These are phyloP conservation scores for Trichechus manatus DNA, from an alignment of 2,113 vertebrate species.

Conservation along the genomic window DNA sequence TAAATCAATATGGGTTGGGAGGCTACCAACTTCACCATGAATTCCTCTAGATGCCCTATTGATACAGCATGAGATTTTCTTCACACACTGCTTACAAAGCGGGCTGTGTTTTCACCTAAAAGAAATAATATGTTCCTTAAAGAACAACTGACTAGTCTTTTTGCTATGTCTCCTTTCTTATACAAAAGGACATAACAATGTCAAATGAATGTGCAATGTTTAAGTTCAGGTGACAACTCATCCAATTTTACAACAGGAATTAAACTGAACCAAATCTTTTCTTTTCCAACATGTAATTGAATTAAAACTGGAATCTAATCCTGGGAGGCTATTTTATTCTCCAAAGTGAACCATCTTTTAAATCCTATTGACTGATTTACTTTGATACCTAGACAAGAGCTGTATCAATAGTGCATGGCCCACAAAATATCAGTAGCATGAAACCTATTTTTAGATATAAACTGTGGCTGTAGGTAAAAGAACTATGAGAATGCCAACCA, in stretches of 20 bases:
- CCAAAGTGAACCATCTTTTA: constrained; percentile 22
- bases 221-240: constrained; percentile 64
- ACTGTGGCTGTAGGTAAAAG: constrained; percentile 1
- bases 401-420: neutral
- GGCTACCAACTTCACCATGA: neutral
- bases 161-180: constrained; percentile 55
- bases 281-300: constrained; percentile 73
- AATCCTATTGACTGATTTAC: constrained; percentile 39
- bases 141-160: constrained; percentile 43
- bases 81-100: neutral
- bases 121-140: neutral
- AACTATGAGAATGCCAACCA: constrained; percentile 47
- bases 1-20: constrained; percentile 26
- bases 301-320: constrained; percentile 77
- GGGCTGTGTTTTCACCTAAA: neutral
- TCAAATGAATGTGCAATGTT: constrained; percentile 65
- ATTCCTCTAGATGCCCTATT: neutral
- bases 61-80: neutral
- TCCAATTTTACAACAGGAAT: constrained; percentile 80
- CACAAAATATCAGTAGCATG: constrained; percentile 53
- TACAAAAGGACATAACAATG: constrained; percentile 71
- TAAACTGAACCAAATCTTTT: constrained; percentile 78
- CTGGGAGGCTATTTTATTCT: constrained; percentile 46
- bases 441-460: constrained; percentile 15
- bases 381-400: constrained; percentile 56